A percentile compares a stretch with the other conserved stretches of the same genome.
phyloP scores from a whole-genome alignment of 2,113 vertebrate genomes.

The Vulpes ferrilata region DNA sequence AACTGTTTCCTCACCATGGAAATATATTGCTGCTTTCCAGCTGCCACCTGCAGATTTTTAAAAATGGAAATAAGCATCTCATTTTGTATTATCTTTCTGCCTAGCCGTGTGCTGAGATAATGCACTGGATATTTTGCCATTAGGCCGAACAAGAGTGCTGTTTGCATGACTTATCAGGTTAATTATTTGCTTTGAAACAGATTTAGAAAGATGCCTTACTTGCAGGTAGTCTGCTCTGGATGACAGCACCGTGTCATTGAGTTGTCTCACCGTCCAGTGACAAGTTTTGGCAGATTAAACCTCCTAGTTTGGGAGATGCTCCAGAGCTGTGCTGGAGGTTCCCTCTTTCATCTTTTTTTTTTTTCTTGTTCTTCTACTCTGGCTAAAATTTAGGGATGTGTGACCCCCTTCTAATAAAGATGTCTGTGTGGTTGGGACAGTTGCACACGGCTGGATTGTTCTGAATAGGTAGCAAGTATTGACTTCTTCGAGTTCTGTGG shows the following conservation, averaged over 20 bases:
- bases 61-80: conserved; percentile 37
- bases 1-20: background rate
- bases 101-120: conserved; percentile 53
- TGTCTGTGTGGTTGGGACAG: background rate
- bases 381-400: background rate
- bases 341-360: background rate
- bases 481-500: background rate
- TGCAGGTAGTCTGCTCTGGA: background rate
- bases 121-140: conserved; percentile 46
- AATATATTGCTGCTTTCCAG: conserved; percentile 23
- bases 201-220: conserved; percentile 48
- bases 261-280: background rate
- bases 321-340: background rate
- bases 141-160: conserved; percentile 30
- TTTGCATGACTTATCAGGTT: conserved; percentile 64
- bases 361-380: background rate
- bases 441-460: background rate
- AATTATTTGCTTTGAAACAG: conserved; percentile 69
- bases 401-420: background rate
- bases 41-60: conserved; percentile 24
- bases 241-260: background rate
- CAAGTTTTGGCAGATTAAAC: background rate
- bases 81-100: conserved; percentile 49
- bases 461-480: background rate
- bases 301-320: background rate